phyloP scores from a whole-genome alignment of 2,797 vertebrate species.

The Chromobotia macracanthus region DNA sequence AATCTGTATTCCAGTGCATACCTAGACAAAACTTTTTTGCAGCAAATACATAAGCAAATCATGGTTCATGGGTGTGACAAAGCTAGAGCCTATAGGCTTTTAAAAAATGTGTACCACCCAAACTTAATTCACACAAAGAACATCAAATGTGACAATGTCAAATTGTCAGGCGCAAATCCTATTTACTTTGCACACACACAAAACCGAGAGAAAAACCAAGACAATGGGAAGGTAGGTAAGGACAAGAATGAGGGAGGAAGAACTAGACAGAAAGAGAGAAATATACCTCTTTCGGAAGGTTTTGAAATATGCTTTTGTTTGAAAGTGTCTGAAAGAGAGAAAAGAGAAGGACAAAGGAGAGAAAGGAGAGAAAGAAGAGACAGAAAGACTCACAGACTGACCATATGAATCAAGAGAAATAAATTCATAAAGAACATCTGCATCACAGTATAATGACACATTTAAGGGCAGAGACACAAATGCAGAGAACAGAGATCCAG shows the following conservation, averaged over 20 bases:
- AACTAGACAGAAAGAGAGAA: slow-evolving; percentile 74
- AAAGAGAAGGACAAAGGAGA: slow-evolving; percentile 67
- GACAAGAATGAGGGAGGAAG: slow-evolving; percentile 71
- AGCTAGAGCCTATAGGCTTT: no score
- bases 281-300: slow-evolving; percentile 97
- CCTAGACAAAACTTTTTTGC: no score
- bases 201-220: slow-evolving; percentile 58
- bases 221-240: slow-evolving; percentile 65
- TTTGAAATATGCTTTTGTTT: slow-evolving; percentile 99
- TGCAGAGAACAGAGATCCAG: slow-evolving; percentile 26
- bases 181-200: slow-evolving; percentile 35
- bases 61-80: no score
- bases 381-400: slow-evolving; percentile 71
- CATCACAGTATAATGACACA: slow-evolving; percentile 57
- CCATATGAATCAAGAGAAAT: slow-evolving; percentile 61
- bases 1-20: no score
- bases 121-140: neutral
- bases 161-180: slow-evolving; percentile 3
- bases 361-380: slow-evolving; percentile 64
- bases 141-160: neutral
- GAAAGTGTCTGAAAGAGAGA: slow-evolving; percentile 98
- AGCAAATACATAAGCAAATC: no score
- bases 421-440: slow-evolving; percentile 52
- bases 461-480: slow-evolving; percentile 28
- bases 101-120: neutral